A percentile compares a stretch with the other conserved stretches of the same genome.
These are phyloP conservation scores for Latrodectus geometricus DNA, from an alignment of 1,140 invertebrate species.

Conservation along the genomic window DNA sequence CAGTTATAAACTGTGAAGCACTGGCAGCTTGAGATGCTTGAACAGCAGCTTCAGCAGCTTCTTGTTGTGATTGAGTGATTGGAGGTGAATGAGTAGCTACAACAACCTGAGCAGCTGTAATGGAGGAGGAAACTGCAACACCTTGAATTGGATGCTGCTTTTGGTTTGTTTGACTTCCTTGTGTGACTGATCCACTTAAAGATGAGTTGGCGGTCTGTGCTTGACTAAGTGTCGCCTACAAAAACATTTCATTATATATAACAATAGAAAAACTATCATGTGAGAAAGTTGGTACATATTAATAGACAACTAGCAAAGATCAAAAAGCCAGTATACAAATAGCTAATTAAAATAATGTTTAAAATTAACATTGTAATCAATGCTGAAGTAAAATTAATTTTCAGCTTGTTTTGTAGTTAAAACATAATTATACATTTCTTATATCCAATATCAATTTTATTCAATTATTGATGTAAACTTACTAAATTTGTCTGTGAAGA, in stretches of 20 bases:
- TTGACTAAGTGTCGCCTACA: slow-evolving; percentile 22
- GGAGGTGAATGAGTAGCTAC: slow-evolving; percentile 37
- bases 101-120: slow-evolving; percentile 37
- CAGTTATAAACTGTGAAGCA: slow-evolving; percentile 54
- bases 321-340: too few species aligned
- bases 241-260: not conserved
- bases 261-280: too few species aligned
- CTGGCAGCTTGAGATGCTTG: slow-evolving; percentile 28
- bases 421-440: too few species aligned
- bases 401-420: too few species aligned
- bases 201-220: slow-evolving; percentile 42
- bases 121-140: slow-evolving; percentile 13
- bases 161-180: slow-evolving; percentile 38
- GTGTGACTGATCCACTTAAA: slow-evolving; percentile 13
- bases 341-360: too few species aligned
- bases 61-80: slow-evolving; percentile 26
- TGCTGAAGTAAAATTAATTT: too few species aligned
- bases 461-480: too few species aligned
- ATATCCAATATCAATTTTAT: too few species aligned
- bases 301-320: too few species aligned
- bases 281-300: too few species aligned
- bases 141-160: slow-evolving; percentile 21
- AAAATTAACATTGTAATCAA: too few species aligned
- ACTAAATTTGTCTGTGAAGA: too few species aligned
- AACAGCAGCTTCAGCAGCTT: slow-evolving; percentile 37